Evolutionary conservation across 1,140 invertebrate species (phyloP), one percentile per base, ranked within the genome.

Genomic region (Pemphigus obesinymphae): DNA sequence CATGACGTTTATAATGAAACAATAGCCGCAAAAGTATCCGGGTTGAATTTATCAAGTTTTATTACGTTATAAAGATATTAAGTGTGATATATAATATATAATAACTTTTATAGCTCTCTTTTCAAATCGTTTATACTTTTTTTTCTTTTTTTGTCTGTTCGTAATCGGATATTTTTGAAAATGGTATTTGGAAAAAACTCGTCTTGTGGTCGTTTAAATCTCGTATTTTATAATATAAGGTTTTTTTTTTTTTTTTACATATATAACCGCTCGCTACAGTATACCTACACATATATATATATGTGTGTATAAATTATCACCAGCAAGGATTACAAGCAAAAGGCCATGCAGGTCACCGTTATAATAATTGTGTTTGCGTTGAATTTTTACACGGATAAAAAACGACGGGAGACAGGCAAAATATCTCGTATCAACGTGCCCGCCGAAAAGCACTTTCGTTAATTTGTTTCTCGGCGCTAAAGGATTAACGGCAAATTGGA

Each of bases 1-100:
- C n/a, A 23, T 80, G 55, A 80, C 76, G 76, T 80, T 80, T 61
- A 29, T 61, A 80, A 80, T 80, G 76, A 80, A 80, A 80, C 76
- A 80, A 80, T 80, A 80, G 55, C 53, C n/a, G 17, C 76, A 31
- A 40, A 80, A 63, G 72, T 55, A 78, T 58, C 75, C 75, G 1
- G 55, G 53, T 61, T 43, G 37, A 61, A 61, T 80, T 80, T 80
- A 80, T 80, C 76, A 80, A 80, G 55, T 80, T 80, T 61, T 80
- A 80, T 80, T 80, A 43, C 76, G 50, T 78, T 78, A 55, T 37
- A 78, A 58, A 58, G 50, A 78, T 78, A 55, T 78, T 34, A 75
- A 29, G 17, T 31, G 5, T 50, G n/a, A 34, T 66, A n/a, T 66
- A 40, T 68, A 37, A n/a, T 66, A 37, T 66, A n/a, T 50, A 48